Evolutionary conservation across 2,888 invertebrate species (phyloP), one percentile per base, ranked within the genome.

Genomic region (Cheilosia vulpina): DNA sequence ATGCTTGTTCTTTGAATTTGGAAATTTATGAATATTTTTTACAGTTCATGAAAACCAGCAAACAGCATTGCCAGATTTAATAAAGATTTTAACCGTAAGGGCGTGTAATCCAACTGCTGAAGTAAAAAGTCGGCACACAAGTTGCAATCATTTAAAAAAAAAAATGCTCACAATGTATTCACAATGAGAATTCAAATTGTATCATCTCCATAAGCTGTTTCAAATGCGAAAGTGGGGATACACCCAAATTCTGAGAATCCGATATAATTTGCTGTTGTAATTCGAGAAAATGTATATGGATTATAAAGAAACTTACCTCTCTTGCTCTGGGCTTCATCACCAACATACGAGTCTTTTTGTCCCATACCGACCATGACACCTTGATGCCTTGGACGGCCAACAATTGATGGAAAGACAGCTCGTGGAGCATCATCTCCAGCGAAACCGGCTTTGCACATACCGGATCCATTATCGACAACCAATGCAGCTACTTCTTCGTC

Each of bases 401-500:
- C 97, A 93, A 96, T 96, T 89, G 97, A 96, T 69, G 98, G 97
- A 93, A 98, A 96, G 89, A 97, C 96, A 90, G 96, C 96, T 90
- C 97, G 94, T 63, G 98, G 98, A 87, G 96, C 97, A 91, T 96
- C 95, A 92, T 98, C 98, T 87, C 96, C 97, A 89, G 97, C 96
- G 93, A 97, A 97, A 89, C 97, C 97, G 92, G 97, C 97, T 93
- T 97, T 97, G 95, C 97, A 97, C 97, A 97, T 97, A 92, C 96
- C 96, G 91, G 98, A 97, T 88, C 98, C 98, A 93, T 96, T 95
- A 94, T 98, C 98, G 90, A 96, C 96, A 92, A 97, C 97, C 93
- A 97, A 95, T 92, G 97, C 97, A 93, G 97, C 97, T 94, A 98
- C 97, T 94, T 98, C 98, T 93, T 98, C 98, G 96, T 98, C 97